These are phyloP conservation scores for Saimiri boliviensis DNA, from an alignment of 2,113 vertebrate species.

Conservation along the genomic window DNA sequence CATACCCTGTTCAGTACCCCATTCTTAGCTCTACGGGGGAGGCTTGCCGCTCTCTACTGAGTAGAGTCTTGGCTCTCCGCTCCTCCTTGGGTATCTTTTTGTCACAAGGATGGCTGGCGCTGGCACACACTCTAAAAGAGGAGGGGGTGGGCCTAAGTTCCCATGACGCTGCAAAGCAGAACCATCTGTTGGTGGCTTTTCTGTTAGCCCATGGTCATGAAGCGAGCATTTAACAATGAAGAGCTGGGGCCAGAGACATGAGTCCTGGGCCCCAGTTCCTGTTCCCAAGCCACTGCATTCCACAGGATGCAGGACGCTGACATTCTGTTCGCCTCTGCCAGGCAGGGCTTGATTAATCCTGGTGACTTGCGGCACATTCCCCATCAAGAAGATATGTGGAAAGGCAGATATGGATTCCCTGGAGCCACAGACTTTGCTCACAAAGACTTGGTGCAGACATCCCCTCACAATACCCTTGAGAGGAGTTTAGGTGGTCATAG, in stretches of 20 bases:
- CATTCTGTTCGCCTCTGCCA: neutral
- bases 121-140: conserved; percentile 48
- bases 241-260: conserved; percentile 62
- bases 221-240: conserved; percentile 73
- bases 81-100: conserved; percentile 12
- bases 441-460: neutral
- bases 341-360: neutral
- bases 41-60: neutral
- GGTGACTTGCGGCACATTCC: neutral
- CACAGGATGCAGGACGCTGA: neutral
- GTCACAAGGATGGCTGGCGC: conserved; percentile 52
- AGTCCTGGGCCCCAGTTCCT: conserved; percentile 57
- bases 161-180: conserved; percentile 76
- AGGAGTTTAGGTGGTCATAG: neutral
- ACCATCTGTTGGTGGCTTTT: conserved; percentile 76
- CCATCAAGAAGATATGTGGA: neutral
- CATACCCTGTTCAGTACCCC: neutral
- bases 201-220: conserved; percentile 41
- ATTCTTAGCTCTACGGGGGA: neutral
- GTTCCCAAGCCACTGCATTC: neutral
- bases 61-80: neutral
- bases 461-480: neutral
- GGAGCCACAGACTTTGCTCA: neutral
- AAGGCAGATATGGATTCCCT: neutral
- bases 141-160: conserved; percentile 74